These are phyloP conservation scores for Nemopilema nomurai DNA, from an alignment of 30 jellyfish, hydroid and myxozoan species.

Conservation along the genomic window DNA sequence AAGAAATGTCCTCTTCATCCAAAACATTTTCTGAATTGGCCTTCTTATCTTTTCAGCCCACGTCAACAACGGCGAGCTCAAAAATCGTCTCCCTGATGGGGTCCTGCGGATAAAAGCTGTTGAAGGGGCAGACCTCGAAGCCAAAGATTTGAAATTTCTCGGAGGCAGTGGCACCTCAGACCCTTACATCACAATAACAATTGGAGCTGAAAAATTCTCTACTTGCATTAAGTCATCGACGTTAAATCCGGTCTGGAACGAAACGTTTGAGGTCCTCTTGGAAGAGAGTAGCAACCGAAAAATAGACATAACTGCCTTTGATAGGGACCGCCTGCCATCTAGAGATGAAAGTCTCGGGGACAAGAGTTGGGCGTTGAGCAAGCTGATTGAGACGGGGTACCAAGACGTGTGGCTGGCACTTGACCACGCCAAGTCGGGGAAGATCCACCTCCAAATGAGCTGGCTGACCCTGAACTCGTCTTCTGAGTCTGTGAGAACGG, in stretches of 20 bases:
- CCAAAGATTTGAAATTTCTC: conserved; percentile 63
- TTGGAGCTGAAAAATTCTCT: conserved; percentile 69
- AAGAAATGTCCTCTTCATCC: neutral
- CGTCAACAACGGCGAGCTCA: conserved; percentile 57
- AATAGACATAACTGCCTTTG: conserved; percentile 51
- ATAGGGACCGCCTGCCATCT: conserved; percentile 64
- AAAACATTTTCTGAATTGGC: too few species aligned
- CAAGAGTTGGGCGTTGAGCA: conserved; percentile 40
- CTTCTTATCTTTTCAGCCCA: conserved; percentile 18
- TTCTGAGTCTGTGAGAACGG: conserved; percentile 18
- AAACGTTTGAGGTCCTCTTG: conserved; percentile 62
- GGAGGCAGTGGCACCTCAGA: conserved; percentile 69
- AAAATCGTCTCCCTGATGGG: conserved; percentile 74
- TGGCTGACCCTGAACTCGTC: conserved; percentile 56
- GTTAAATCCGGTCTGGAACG: conserved; percentile 73
- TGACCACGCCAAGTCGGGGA: conserved; percentile 71
- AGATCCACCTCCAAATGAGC: conserved; percentile 60
- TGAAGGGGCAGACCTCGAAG: conserved; percentile 70
- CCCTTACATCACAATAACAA: conserved; percentile 57
- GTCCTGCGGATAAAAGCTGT: conserved; percentile 61
- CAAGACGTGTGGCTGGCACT: conserved; percentile 68
- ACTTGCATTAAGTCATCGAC: conserved; percentile 54
- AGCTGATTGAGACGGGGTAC: conserved; percentile 44
- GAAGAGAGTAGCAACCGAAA: conserved; percentile 62
- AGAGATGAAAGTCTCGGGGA: conserved; percentile 69